phyloP scores from a whole-genome alignment of 2,113 vertebrate genomes.

The Actenoides hombroni region DNA sequence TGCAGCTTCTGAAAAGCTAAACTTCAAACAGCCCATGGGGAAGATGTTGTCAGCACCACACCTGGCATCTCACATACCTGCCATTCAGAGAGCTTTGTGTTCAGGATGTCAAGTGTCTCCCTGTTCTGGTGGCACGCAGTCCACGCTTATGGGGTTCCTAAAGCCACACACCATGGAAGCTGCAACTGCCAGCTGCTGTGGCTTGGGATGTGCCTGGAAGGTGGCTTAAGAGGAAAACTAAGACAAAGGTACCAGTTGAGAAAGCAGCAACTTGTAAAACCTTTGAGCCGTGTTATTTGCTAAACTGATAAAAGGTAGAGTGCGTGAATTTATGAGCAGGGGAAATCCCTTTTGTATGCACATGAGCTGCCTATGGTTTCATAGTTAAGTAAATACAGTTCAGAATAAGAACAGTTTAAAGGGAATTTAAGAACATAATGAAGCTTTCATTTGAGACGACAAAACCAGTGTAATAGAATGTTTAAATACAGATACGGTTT shows the following conservation, averaged over 20 bases:
- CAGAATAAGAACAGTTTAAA: slow-evolving; percentile 39
- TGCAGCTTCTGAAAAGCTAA: not conserved
- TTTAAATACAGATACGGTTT: slow-evolving; percentile 33
- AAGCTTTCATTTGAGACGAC: slow-evolving; percentile 43
- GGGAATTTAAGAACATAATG: slow-evolving; percentile 40
- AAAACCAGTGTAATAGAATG: slow-evolving; percentile 14
- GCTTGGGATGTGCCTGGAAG: not conserved
- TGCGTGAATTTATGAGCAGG: not conserved
- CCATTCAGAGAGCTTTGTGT: not conserved
- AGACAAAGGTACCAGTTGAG: not conserved
- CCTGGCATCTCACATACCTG: not conserved
- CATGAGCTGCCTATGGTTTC: not conserved
- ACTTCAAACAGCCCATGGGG: not conserved
- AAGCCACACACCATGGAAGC: not conserved
- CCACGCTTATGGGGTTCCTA: not conserved
- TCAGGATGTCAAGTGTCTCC: not conserved
- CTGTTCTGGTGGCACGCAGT: not conserved
- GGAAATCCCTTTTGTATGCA: slow-evolving; percentile 45
- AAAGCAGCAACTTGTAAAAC: slow-evolving; percentile 37
- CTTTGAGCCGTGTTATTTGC: slow-evolving; percentile 56
- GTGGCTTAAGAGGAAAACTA: not conserved
- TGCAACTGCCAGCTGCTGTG: not conserved
- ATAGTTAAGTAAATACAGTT: slow-evolving; percentile 49
- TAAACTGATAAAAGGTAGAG: slow-evolving; percentile 45
- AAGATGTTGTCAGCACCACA: not conserved